Evolutionary conservation across 2,797 vertebrate species (phyloP).

Genomic region (Neosilurus hyrtlii): DNA sequence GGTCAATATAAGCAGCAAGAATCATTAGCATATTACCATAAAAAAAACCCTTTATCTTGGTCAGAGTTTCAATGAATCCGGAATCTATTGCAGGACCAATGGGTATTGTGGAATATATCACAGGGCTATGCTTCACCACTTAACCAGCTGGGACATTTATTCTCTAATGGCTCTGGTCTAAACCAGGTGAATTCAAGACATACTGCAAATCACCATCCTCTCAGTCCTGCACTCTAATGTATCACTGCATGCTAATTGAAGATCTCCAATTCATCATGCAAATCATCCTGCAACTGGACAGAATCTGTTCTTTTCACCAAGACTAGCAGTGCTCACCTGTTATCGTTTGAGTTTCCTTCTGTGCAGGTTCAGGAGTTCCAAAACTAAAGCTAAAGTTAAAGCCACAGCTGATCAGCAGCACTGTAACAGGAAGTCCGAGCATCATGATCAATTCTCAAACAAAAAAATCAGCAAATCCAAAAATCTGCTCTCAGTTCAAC

Average conservation of each 20-base stretch:
- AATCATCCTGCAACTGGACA: neutral
- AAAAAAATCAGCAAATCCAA: neutral
- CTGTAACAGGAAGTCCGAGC: conserved; percentile 54
- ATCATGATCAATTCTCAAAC: conserved; percentile 48
- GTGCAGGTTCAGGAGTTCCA: neutral
- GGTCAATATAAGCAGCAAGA: neutral
- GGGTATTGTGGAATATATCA: neutral
- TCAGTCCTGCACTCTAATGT: neutral
- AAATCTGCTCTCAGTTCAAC: neutral
- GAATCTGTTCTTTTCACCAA: neutral
- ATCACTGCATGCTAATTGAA: neutral
- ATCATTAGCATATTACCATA: neutral
- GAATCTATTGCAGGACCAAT: too few species aligned
- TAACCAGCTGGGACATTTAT: neutral
- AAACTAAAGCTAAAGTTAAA: neutral
- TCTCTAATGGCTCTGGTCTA: neutral
- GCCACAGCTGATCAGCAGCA: conserved; percentile 53
- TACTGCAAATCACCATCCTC: neutral
- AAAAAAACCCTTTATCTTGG: neutral
- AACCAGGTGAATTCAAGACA: neutral
- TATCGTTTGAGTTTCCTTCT: neutral
- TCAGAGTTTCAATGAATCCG: neutral
- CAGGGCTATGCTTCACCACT: neutral
- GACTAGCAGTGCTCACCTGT: conserved; percentile 13
- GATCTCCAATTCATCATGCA: neutral